A percentile compares a stretch with the other conserved stretches of the same genome.
Evolutionary conservation across 2,888 invertebrate genomes (phyloP).

Genomic region (Spodoptera exigua): DNA sequence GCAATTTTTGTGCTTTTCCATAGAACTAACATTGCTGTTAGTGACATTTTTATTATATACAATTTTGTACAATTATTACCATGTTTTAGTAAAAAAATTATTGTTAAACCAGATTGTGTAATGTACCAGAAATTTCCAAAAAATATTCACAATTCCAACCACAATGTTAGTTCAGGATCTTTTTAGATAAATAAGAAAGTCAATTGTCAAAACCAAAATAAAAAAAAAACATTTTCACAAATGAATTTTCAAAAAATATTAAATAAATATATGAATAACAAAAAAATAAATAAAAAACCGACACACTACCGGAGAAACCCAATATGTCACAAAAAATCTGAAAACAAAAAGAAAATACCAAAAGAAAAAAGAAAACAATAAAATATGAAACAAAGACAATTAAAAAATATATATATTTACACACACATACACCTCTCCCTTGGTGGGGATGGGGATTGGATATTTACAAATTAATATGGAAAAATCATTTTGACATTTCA

Average conservation of each 20-base stretch:
- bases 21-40: conserved; percentile 77
- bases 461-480: conserved; percentile 37
- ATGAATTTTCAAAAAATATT: conserved; percentile 63
- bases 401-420: conserved; percentile 34
- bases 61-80: conserved; percentile 52
- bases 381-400: conserved; percentile 47
- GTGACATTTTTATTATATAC: conserved; percentile 46
- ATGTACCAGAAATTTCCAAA: conserved; percentile 20
- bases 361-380: conserved; percentile 66
- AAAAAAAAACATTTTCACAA: conserved; percentile 57
- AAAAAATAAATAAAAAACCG: conserved; percentile 71
- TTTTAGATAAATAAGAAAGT: conserved; percentile 55
- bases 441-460: conserved; percentile 21
- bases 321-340: conserved; percentile 81
- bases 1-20: conserved; percentile 19
- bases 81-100: conserved; percentile 47
- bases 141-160: conserved; percentile 51
- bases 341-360: conserved; percentile 71
- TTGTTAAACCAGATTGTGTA: conserved; percentile 41
- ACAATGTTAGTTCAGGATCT: conserved; percentile 74
- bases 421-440: conserved; percentile 51
- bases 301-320: conserved; percentile 86
- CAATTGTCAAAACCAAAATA: conserved; percentile 61
- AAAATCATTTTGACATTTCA: not conserved
- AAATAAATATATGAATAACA: not conserved